Evolutionary conservation across 2,797 vertebrate genomes (phyloP).

Genomic region (Odontamblyopus rebecca): DNA sequence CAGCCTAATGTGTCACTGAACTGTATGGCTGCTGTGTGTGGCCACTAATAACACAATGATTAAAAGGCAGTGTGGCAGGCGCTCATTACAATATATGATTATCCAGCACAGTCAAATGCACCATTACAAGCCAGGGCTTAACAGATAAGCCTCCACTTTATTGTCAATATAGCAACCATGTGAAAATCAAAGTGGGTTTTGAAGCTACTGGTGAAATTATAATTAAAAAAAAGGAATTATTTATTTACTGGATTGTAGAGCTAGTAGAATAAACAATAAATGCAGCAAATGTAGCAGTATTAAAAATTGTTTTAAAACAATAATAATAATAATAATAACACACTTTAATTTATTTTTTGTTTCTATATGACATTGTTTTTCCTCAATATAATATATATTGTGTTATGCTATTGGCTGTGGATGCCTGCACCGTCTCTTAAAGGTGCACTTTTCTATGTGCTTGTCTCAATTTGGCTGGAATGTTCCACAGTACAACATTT

Average conservation of each 20-base stretch:
- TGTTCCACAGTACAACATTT: too few relatives aligned
- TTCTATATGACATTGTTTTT: too few relatives aligned
- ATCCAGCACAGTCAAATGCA: constrained; percentile 4
- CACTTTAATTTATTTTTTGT: too few relatives aligned
- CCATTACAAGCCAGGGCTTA: constrained; percentile 7
- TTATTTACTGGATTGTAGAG: background rate
- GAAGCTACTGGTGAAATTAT: background rate
- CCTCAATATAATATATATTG: too few relatives aligned
- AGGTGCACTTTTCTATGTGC: too few relatives aligned
- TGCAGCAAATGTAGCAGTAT: background rate
- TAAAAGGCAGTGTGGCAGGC: constrained; percentile 13
- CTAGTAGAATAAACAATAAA: background rate
- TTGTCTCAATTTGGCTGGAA: too few relatives aligned
- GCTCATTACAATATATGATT: constrained; percentile 10
- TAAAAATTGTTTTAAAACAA: background rate
- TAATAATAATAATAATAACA: background rate
- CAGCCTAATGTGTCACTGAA: constrained; percentile 24
- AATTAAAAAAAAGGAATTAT: background rate
- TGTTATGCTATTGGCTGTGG: too few relatives aligned
- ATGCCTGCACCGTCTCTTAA: too few relatives aligned
- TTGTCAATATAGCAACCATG: constrained; percentile 11
- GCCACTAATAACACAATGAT: constrained; percentile 23
- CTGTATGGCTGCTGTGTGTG: constrained; percentile 15
- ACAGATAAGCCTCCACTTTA: constrained; percentile 5
- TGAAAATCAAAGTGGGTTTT: background rate